phyloP scores from a whole-genome alignment of 1,140 invertebrate species.

The Sweltsa coloradensis region DNA sequence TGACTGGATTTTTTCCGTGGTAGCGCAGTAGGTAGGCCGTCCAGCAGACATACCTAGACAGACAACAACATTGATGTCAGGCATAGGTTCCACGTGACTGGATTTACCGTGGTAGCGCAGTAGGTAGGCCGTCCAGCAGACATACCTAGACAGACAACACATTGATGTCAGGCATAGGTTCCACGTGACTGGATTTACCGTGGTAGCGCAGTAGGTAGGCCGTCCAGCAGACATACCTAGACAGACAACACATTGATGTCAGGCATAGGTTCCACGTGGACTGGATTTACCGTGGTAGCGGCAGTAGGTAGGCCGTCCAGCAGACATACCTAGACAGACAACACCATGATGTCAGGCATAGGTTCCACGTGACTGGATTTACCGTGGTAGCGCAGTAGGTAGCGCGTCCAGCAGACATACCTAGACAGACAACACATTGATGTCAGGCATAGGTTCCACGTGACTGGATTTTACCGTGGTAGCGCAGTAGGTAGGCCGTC shows the following conservation, averaged over 20 bases:
- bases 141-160: conserved; percentile 43
- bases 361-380: conserved; percentile 41
- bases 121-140: conserved; percentile 68
- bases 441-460: too few species aligned
- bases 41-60: too few species aligned
- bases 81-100: conserved; percentile 44
- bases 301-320: conserved; percentile 60
- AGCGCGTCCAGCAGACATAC: conserved; percentile 71
- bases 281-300: conserved; percentile 82
- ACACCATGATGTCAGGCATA: too few species aligned
- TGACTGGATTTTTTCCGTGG: too few species aligned
- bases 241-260: conserved; percentile 12
- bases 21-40: too few species aligned
- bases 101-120: conserved; percentile 33
- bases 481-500: too few species aligned
- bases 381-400: conserved; percentile 39
- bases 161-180: conserved; percentile 36
- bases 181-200: conserved; percentile 35
- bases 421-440: conserved; percentile 28
- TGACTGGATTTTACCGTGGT: too few species aligned
- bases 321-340: too few species aligned
- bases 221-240: conserved; percentile 67
- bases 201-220: conserved; percentile 49
- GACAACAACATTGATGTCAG: too few species aligned
- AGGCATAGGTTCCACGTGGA: too few species aligned